These are phyloP conservation scores for Pachyrhynchus sulphureomaculatus DNA, from an alignment of 1,140 invertebrate species.

Conservation along the genomic window DNA sequence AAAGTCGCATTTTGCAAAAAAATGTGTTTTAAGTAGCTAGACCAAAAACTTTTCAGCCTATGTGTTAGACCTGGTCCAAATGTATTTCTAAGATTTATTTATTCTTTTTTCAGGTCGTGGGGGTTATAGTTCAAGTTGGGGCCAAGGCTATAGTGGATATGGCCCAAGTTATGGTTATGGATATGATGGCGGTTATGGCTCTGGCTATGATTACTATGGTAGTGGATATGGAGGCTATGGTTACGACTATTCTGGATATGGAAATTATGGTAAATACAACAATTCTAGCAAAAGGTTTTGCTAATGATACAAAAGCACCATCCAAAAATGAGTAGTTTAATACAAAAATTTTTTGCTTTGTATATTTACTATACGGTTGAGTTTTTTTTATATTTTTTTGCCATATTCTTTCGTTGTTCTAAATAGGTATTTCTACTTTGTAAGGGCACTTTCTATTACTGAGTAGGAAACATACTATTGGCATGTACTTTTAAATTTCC, in stretches of 20 bases:
- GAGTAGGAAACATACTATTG: background rate
- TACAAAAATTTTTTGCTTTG: background rate
- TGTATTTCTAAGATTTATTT: too few relatives aligned
- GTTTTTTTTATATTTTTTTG: background rate
- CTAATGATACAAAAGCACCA: conserved; percentile 23
- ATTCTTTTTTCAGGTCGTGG: conserved; percentile 59
- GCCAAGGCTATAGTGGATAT: conserved; percentile 69
- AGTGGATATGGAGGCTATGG: conserved; percentile 65
- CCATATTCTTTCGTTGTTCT: background rate
- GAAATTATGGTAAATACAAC: conserved; percentile 74
- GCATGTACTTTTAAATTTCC: conserved; percentile 3
- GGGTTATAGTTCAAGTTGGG: conserved; percentile 65
- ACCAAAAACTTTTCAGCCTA: too few relatives aligned
- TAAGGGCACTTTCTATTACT: background rate
- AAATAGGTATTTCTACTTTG: background rate
- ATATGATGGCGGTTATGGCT: conserved; percentile 63
- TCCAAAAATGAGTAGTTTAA: background rate
- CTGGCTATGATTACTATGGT: conserved; percentile 76
- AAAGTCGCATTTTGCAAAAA: too few relatives aligned
- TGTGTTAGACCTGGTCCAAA: too few relatives aligned
- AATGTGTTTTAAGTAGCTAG: too few relatives aligned
- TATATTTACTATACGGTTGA: background rate
- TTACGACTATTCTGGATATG: conserved; percentile 78
- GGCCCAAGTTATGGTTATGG: conserved; percentile 65
- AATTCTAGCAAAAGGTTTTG: conserved; percentile 28